Conservation (phyloP, 2,797 vertebrate genomes). For the Anguilla megastoma region DNA sequence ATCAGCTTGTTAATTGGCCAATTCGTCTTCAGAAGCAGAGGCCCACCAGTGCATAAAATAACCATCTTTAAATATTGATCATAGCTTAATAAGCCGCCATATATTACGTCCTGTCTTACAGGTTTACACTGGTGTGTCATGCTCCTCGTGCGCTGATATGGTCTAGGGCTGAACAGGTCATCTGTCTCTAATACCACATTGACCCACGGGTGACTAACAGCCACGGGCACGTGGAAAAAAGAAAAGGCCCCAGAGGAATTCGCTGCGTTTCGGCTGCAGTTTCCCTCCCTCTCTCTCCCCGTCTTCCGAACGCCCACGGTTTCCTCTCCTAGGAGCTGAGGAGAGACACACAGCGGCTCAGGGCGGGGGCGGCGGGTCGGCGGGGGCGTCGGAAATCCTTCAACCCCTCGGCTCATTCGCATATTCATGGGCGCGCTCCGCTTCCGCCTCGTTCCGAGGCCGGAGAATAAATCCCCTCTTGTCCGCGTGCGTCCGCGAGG, state of each 20-base stretch:
- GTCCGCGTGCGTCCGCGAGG: no score
- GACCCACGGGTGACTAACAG: background rate
- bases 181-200: background rate
- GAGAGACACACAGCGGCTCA: background rate
- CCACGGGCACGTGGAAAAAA: background rate
- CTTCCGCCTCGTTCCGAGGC: background rate
- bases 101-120: slow-evolving; percentile 17
- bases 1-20: slow-evolving; percentile 45
- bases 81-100: slow-evolving; percentile 49
- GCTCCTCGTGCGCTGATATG: slow-evolving; percentile 23
- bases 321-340: background rate
- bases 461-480: slow-evolving; percentile 6
- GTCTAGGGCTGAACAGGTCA: background rate
- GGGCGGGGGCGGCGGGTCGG: background rate
- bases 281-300: background rate
- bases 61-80: slow-evolving; percentile 57
- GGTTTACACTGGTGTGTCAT: slow-evolving; percentile 18
- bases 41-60: slow-evolving; percentile 49
- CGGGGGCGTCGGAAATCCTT: background rate
- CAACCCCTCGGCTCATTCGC: background rate
- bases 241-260: slow-evolving; percentile 31
- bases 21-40: slow-evolving; percentile 43
- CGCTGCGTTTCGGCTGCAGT: slow-evolving; percentile 26
- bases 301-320: background rate
- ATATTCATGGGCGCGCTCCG: background rate